Conservation (phyloP, 2,113 vertebrate genomes). For the Ailuropoda melanoleuca region DNA sequence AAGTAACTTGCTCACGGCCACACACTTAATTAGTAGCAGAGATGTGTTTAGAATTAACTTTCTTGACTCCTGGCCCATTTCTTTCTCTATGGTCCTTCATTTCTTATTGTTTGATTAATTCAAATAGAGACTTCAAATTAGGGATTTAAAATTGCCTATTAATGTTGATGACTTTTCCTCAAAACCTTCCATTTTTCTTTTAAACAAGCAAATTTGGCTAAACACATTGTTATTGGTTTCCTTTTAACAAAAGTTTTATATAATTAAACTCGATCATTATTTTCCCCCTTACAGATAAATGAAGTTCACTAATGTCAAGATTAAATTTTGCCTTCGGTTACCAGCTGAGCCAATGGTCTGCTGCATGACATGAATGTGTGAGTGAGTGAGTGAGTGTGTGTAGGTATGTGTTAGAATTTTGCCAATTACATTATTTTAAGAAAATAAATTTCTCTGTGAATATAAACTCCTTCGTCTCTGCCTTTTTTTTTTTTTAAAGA, state of each 20-base stretch:
- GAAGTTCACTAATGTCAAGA: not conserved
- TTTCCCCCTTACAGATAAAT: not conserved
- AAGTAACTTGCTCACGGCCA: not conserved
- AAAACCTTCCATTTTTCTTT: conserved; percentile 30
- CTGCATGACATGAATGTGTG: not conserved
- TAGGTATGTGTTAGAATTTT: not conserved
- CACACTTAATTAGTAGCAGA: not conserved
- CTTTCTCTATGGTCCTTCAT: not conserved
- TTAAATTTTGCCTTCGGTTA: not conserved
- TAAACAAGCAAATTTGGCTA: conserved; percentile 42
- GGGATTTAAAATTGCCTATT: not conserved
- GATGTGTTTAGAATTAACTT: not conserved
- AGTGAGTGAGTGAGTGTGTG: not conserved
- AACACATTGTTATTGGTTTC: conserved; percentile 5
- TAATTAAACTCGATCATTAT: conserved; percentile 19
- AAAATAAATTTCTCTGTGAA: conserved; percentile 16
- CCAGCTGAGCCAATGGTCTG: not conserved
- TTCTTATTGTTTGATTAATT: conserved; percentile 43
- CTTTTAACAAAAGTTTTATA: conserved; percentile 47
- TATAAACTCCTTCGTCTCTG: not conserved
- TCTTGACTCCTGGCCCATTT: not conserved
- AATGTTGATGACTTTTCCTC: not conserved
- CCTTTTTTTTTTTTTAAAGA: too few species aligned
- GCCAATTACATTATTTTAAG: not conserved
- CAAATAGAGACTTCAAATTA: conserved; percentile 25